These are phyloP conservation scores for Cheilosia variabilis DNA, from an alignment of 2,888 invertebrate species.

Conservation along the genomic window DNA sequence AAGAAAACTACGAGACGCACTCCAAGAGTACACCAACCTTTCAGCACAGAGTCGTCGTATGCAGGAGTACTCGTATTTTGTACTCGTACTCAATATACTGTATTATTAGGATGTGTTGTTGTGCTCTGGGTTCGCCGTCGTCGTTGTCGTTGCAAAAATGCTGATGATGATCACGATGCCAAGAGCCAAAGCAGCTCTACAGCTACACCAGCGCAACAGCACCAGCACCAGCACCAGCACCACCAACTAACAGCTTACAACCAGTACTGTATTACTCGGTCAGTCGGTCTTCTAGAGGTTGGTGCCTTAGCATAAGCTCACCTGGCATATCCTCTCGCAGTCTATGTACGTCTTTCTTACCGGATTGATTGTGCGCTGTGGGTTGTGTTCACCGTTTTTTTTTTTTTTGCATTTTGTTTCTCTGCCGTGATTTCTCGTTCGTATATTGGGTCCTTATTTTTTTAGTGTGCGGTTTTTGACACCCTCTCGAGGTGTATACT, in stretches of 20 bases:
- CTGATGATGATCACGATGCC: slow-evolving; percentile 69
- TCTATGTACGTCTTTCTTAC: slow-evolving; percentile 84
- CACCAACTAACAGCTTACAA: slow-evolving; percentile 70
- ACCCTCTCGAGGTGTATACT: slow-evolving; percentile 11
- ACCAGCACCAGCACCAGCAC: slow-evolving; percentile 54
- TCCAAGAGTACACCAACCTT: slow-evolving; percentile 71
- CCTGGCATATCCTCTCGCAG: slow-evolving; percentile 83
- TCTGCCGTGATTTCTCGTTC: slow-evolving; percentile 48
- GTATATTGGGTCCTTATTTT: slow-evolving; percentile 31
- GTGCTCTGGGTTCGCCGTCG: slow-evolving; percentile 40
- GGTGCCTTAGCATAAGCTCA: slow-evolving; percentile 81
- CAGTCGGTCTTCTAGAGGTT: slow-evolving; percentile 84
- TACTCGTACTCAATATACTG: slow-evolving; percentile 31
- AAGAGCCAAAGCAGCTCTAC: slow-evolving; percentile 52
- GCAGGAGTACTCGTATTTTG: slow-evolving; percentile 11
- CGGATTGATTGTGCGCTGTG: slow-evolving; percentile 81
- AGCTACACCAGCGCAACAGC: slow-evolving; percentile 61
- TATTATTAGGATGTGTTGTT: slow-evolving; percentile 35
- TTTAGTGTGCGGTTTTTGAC: slow-evolving; percentile 49
- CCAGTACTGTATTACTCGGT: slow-evolving; percentile 84
- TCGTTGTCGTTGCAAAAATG: slow-evolving; percentile 33
- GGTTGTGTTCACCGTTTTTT: slow-evolving; percentile 72
- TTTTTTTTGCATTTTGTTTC: slow-evolving; percentile 44
- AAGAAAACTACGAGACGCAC: slow-evolving; percentile 39
- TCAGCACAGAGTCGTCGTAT: slow-evolving; percentile 27